Evolutionary conservation across 2,797 vertebrate species (phyloP).

Genomic region (Eupleurogrammus muticus): DNA sequence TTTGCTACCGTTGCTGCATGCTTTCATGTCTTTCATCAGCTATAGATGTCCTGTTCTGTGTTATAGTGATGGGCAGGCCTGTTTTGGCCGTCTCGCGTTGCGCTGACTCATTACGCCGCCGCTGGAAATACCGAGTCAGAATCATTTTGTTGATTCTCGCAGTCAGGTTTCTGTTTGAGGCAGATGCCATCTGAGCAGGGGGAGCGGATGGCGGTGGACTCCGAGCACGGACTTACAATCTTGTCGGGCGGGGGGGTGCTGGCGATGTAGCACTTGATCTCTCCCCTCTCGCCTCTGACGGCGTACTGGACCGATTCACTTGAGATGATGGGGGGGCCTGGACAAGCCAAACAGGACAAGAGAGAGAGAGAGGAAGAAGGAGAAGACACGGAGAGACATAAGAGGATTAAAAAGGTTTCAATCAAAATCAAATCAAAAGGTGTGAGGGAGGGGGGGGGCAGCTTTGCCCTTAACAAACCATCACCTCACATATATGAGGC

Average conservation of each 20-base stretch:
- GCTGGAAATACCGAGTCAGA: slow-evolving; percentile 11
- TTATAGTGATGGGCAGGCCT: too few species aligned
- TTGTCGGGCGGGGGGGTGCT: slow-evolving; percentile 95
- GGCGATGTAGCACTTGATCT: slow-evolving; percentile 95
- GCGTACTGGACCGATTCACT: slow-evolving; percentile 92
- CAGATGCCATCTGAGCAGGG: slow-evolving; percentile 55
- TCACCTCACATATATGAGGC: background rate
- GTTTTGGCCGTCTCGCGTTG: too few species aligned
- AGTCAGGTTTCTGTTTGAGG: slow-evolving; percentile 36
- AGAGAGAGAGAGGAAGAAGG: slow-evolving; percentile 5
- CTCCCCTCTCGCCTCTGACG: slow-evolving; percentile 89
- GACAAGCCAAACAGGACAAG: slow-evolving; percentile 2
- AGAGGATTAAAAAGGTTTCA: slow-evolving; percentile 33
- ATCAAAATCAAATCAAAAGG: background rate
- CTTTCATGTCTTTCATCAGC: too few species aligned
- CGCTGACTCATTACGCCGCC: too few species aligned
- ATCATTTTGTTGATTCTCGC: slow-evolving; percentile 4
- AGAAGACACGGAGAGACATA: background rate
- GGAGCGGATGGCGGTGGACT: slow-evolving; percentile 48
- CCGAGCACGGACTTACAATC: slow-evolving; percentile 88
- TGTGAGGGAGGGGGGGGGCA: background rate
- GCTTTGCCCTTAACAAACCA: background rate
- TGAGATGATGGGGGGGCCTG: slow-evolving; percentile 95
- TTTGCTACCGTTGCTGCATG: too few species aligned
- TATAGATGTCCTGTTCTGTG: too few species aligned